These are phyloP conservation scores for Cantharis rufa DNA, from an alignment of 2,888 invertebrate genomes.

Conservation along the genomic window DNA sequence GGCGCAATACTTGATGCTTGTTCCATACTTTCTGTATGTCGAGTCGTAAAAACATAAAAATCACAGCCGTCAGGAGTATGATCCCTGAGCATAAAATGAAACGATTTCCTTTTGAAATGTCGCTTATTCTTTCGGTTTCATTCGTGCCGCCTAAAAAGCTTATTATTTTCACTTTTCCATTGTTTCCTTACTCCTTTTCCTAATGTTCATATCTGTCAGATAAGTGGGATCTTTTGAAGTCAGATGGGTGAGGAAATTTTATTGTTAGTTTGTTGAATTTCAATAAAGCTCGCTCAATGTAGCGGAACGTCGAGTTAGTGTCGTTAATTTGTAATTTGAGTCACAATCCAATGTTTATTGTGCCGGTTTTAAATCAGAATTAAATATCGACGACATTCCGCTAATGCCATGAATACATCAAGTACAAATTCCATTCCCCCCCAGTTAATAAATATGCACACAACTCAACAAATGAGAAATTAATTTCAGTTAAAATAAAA, in stretches of 20 bases:
- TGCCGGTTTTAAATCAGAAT: background rate
- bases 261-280: slow-evolving; percentile 14
- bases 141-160: slow-evolving; percentile 9
- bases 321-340: slow-evolving; percentile 16
- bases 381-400: background rate
- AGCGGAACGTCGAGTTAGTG: background rate
- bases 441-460: background rate
- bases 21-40: slow-evolving; percentile 12
- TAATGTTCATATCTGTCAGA: slow-evolving; percentile 18
- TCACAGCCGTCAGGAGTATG: slow-evolving; percentile 11
- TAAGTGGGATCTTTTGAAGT: slow-evolving; percentile 7
- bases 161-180: slow-evolving; percentile 19
- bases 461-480: background rate
- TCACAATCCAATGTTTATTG: background rate
- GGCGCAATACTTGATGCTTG: background rate
- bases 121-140: slow-evolving; percentile 10
- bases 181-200: slow-evolving; percentile 9
- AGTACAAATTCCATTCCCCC: background rate
- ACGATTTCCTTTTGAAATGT: slow-evolving; percentile 16
- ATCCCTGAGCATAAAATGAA: slow-evolving; percentile 18
- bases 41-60: slow-evolving; percentile 19
- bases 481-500: background rate
- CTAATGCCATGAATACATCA: background rate
- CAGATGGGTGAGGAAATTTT: slow-evolving; percentile 1
- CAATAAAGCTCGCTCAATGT: slow-evolving; percentile 9